Base-by-base conservation (phyloP, 2,888 invertebrate genomes). In the Drosophila kanekoi region DNA sequence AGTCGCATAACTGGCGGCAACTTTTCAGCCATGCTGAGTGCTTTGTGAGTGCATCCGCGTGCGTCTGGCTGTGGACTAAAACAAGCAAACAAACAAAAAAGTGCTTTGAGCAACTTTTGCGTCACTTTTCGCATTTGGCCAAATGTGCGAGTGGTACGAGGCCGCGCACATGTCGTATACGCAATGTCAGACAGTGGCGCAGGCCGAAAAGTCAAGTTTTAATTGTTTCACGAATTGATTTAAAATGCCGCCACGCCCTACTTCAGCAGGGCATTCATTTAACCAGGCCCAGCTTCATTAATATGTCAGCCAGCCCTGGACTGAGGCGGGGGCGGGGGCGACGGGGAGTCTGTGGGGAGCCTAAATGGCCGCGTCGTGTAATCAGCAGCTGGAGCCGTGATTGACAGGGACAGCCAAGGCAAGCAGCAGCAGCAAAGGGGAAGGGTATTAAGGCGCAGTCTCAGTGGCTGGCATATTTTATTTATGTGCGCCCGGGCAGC, bases 221-320 rank as follows among this genome's bases (percentile, higher is more conserved):
- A 87, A 84, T 81, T 82, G 82, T 85, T 76, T 70, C 62, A 68
- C 73, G 77, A 83, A 81, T 81, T 83, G 82, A 86, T 83, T 87
- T 81, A 75, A 87, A 79, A 75, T 65, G 76, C 76, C 64, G 61
- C 58, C 72, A 66, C 57, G 28, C n/a, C 14, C 2, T 28, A 13
- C 45, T 28, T 8, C 28, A 28, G 28, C 53, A 65, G 23, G 53
- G 56, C 75, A 75, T 66, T 64, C 60, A 62, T 62, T 74, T 75
- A 75, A 74, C 47, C 72, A 73, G 53, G 4, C 45, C 11, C 66
- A 41, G 70, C 64, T 82, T 82, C 83, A 86, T 82, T 85, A 82
- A 82, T 72, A 82, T 78, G 83, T 79, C 83, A 80, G 73, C 44
- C 63, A 18, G 38, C 18, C 49, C 35, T 38, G 53, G 40, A 6